A percentile compares a stretch with the other conserved stretches of the same genome.
These are phyloP conservation scores for Oikopleura vanhoeffeni DNA, from an alignment of 23 tunicate species.

Conservation along the genomic window DNA sequence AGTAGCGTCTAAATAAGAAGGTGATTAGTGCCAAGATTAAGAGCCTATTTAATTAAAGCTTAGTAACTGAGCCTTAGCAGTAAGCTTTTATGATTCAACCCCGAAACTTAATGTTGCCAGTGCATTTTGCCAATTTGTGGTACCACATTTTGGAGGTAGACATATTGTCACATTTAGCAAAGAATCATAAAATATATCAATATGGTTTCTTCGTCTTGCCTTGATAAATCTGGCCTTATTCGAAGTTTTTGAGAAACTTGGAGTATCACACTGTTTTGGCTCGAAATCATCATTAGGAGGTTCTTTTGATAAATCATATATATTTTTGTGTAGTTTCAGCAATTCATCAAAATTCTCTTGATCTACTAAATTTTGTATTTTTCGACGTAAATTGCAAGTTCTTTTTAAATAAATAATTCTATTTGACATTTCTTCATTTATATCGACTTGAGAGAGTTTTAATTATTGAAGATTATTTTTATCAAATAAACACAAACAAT, in stretches of 20 bases:
- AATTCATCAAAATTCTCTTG: neutral
- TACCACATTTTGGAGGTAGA: slow-evolving; percentile 13
- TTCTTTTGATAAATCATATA: neutral
- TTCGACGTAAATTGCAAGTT: neutral
- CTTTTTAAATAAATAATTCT: neutral
- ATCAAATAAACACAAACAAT: no score
- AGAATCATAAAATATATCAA: neutral
- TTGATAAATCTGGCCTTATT: neutral
- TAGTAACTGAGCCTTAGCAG: no score
- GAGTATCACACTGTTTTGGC: neutral
- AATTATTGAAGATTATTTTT: no score
- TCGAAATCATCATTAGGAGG: neutral
- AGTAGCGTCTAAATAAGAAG: no score
- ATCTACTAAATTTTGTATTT: neutral
- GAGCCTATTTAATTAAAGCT: no score
- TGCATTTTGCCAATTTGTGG: slow-evolving; percentile 15
- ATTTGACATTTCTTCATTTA: neutral
- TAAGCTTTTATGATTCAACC: no score
- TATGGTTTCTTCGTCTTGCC: neutral
- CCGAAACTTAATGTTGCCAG: neutral
- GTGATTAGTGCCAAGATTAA: no score
- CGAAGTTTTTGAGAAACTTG: neutral
- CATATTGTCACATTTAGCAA: neutral
- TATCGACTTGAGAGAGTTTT: no score
- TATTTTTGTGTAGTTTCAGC: neutral